Base-by-base conservation (phyloP, 2,888 invertebrate genomes). In the Junonia oenone region DNA sequence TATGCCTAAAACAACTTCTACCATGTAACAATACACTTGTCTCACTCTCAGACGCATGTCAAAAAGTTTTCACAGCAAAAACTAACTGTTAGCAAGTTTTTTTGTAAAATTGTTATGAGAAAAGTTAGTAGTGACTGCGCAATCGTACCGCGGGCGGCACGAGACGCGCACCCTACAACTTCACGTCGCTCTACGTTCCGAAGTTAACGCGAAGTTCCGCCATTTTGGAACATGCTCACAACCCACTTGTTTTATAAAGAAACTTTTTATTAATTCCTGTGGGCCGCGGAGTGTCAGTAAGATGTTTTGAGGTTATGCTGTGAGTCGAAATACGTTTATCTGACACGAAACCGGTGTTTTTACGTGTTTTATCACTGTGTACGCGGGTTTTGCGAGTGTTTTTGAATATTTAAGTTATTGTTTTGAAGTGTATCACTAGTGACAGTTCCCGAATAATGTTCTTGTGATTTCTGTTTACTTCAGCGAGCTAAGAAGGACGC, bases 201-300 rank as follows among this genome's bases (percentile, higher is more conserved):
- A 91, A 91, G 90, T 91, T 90, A 88, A 85, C 89, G 83, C 90
- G 81, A 91, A 90, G 90, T 91, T 90, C 91, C 90, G 90, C 91
- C 91, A 91, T 91, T 91, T 91, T 91, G 90, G 90, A 87, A 90
- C 90, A 91, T 91, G 91, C 90, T 91, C 90, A 89, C 90, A 89
- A 89, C 90, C 90, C 87, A 91, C 90, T 91, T 91, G 91, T 91
- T 91, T 91, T 90, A 87, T 89, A 90, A 91, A 91, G 91, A 91
- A 91, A 91, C 90, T 91, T 91, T 91, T 91, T 91, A 90, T 90
- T 90, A 91, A 91, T 90, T 90, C 90, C 87, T 89, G 88, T 89
- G 86, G 89, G 85, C 86, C 89, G 87, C 87, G 88, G 88, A 88
- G 90, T 86, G 86, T 87, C 89, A 87, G 89, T 86, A 85, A 88